A percentile compares a stretch with the other conserved stretches of the same genome.
Conservation (phyloP, 2,797 vertebrate species). For the Mionectes olivaceus region DNA sequence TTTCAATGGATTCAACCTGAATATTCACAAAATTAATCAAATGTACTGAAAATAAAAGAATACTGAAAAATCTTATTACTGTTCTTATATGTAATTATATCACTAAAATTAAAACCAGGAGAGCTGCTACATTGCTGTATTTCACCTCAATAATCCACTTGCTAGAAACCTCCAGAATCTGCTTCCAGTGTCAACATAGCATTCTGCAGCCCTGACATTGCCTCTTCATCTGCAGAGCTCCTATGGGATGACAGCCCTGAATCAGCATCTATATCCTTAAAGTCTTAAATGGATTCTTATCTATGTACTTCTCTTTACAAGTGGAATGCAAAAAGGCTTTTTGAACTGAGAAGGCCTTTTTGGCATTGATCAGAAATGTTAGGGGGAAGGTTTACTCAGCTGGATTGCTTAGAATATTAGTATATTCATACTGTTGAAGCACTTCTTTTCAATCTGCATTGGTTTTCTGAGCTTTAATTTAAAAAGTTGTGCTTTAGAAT, state of each 20-base stretch:
- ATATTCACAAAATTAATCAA: not conserved
- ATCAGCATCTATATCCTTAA: not conserved
- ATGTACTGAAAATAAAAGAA: not conserved
- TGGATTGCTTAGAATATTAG: not conserved
- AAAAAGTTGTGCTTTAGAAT: not conserved
- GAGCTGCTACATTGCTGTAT: not conserved
- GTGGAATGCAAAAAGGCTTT: not conserved
- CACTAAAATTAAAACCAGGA: not conserved
- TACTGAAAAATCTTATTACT: not conserved
- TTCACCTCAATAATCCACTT: not conserved
- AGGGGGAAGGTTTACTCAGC: not conserved
- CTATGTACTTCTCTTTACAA: not conserved
- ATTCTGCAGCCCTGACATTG: not conserved
- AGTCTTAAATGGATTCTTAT: not conserved
- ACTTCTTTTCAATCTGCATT: not conserved
- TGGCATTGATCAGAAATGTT: not conserved
- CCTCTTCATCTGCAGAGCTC: not conserved
- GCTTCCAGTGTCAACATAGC: not conserved
- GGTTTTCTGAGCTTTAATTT: not conserved
- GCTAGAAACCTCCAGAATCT: not conserved
- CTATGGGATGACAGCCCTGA: not conserved
- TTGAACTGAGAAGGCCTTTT: not conserved
- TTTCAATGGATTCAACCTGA: not conserved
- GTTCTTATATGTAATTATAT: not conserved
- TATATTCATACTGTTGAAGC: not conserved